These are phyloP conservation scores for Eurypyga helias DNA, from an alignment of 2,113 vertebrate genomes.

Conservation along the genomic window DNA sequence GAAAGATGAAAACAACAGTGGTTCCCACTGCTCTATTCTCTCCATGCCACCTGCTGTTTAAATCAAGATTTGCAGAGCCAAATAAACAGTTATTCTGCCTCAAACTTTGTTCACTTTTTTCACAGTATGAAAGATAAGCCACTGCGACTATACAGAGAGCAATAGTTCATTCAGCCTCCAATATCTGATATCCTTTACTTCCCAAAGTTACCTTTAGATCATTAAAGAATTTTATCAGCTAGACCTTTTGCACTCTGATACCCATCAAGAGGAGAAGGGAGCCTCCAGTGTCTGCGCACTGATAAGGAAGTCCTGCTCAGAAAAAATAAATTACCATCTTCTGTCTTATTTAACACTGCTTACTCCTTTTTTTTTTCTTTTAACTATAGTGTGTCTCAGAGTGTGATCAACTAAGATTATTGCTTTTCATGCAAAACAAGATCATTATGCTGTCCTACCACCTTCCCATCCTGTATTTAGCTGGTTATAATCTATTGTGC, in stretches of 20 bases:
- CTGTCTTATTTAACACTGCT: slow-evolving; percentile 36
- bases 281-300: slow-evolving; percentile 18
- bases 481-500: not conserved
- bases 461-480: not conserved
- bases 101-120: slow-evolving; percentile 15
- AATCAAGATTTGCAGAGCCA: slow-evolving; percentile 23
- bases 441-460: not conserved
- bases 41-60: not conserved
- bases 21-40: not conserved
- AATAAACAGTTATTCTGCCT: not conserved
- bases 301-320: slow-evolving; percentile 38
- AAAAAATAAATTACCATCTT: slow-evolving; percentile 49
- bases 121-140: slow-evolving; percentile 44
- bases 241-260: slow-evolving; percentile 68
- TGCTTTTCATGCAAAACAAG: slow-evolving; percentile 44
- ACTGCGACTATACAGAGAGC: slow-evolving; percentile 32
- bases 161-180: slow-evolving; percentile 49
- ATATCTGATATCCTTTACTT: slow-evolving; percentile 64
- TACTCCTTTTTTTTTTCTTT: not conserved
- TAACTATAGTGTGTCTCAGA: not conserved
- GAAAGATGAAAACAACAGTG: not conserved
- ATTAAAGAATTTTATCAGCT: slow-evolving; percentile 71
- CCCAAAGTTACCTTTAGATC: slow-evolving; percentile 62
- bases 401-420: slow-evolving; percentile 3
- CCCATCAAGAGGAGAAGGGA: slow-evolving; percentile 50